phyloP scores from a whole-genome alignment of 2,113 vertebrate genomes.

The Okapia johnstoni region DNA sequence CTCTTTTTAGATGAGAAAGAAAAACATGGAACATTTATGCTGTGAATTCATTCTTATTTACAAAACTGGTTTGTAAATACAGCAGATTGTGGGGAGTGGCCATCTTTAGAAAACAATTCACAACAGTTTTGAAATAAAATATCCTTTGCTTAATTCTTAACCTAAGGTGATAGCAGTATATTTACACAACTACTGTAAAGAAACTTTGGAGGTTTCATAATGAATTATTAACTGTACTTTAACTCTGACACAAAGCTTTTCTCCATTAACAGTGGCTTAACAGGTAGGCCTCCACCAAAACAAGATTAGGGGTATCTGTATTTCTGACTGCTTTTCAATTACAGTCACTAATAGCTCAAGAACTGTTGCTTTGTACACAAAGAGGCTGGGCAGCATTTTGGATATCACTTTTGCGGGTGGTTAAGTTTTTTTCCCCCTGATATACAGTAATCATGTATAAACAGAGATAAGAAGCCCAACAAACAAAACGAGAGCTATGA shows the following conservation, averaged over 20 bases:
- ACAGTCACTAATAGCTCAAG: background rate
- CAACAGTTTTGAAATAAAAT: constrained; percentile 37
- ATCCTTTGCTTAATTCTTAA: constrained; percentile 43
- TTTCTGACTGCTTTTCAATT: constrained; percentile 12
- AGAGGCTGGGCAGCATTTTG: background rate
- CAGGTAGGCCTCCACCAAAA: background rate
- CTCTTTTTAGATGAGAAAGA: background rate
- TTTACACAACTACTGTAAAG: constrained; percentile 30
- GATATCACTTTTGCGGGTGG: background rate
- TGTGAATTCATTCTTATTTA: background rate
- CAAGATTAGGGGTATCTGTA: background rate
- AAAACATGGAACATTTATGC: constrained; percentile 10
- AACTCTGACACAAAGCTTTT: constrained; percentile 29
- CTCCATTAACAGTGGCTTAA: constrained; percentile 28
- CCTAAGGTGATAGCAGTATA: background rate
- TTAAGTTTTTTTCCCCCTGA: background rate
- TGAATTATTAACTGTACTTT: constrained; percentile 32
- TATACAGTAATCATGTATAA: background rate
- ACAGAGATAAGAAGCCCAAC: background rate
- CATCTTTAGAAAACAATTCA: background rate
- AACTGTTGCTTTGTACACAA: background rate
- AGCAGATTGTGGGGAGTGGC: background rate
- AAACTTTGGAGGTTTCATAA: constrained; percentile 50
- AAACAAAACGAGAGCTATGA: background rate
- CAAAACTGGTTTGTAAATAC: background rate